phyloP scores from a whole-genome alignment of 2,113 vertebrate genomes.

The Pteronura brasiliensis region DNA sequence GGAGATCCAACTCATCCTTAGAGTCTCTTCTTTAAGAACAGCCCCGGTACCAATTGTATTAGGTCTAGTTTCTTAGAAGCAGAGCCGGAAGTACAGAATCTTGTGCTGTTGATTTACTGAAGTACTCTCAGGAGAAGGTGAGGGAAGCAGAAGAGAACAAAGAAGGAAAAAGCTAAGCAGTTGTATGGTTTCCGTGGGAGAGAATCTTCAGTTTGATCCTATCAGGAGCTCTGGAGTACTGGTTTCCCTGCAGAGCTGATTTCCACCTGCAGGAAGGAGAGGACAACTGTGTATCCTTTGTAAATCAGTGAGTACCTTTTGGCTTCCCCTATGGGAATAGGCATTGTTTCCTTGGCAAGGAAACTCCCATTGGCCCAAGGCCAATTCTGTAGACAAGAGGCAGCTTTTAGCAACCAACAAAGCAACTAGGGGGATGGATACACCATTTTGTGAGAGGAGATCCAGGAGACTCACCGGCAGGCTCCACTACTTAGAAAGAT shows the following conservation, averaged over 20 bases:
- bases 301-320: background rate
- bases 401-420: background rate
- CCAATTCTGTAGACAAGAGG: background rate
- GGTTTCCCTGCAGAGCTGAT: background rate
- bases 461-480: background rate
- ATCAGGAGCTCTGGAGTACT: background rate
- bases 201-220: background rate
- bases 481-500: background rate
- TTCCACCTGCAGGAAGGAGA: background rate
- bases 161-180: background rate
- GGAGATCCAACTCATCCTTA: background rate
- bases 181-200: background rate
- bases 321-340: background rate
- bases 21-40: background rate
- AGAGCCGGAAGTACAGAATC: background rate
- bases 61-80: background rate
- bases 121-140: background rate
- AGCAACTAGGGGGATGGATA: rapidly evolving
- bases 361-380: background rate
- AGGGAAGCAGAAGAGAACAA: background rate
- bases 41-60: background rate
- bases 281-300: background rate
- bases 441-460: background rate
- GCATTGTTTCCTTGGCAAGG: background rate
- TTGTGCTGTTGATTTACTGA: background rate